phyloP scores from a whole-genome alignment of 2,888 invertebrate genomes.

The Orchesellides sinensis region DNA sequence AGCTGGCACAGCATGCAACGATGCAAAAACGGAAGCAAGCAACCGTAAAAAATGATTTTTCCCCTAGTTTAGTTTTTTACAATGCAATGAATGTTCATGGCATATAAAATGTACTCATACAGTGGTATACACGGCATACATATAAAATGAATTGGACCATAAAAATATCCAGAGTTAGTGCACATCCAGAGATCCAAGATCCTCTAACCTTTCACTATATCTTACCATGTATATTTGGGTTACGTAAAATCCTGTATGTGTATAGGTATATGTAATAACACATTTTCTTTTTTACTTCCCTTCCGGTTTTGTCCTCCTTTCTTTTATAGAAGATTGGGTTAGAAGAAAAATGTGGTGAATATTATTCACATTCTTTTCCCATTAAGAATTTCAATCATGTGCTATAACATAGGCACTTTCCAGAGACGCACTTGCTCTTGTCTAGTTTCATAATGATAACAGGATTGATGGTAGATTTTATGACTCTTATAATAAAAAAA shows the following conservation, averaged over 20 bases:
- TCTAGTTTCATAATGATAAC: conserved; percentile 25
- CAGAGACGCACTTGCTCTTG: too few species aligned
- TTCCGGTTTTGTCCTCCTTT: neutral
- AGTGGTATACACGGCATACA: neutral
- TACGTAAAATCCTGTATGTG: too few species aligned
- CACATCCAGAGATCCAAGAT: conserved; percentile 28
- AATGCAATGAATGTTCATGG: conserved; percentile 53
- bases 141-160: conserved; percentile 35
- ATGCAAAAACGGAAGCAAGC: neutral
- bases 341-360: conserved; percentile 41
- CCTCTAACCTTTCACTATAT: neutral
- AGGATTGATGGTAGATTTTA: conserved; percentile 43
- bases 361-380: conserved; percentile 53
- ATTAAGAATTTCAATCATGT: conserved; percentile 58
- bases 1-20: neutral
- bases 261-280: neutral
- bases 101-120: neutral
- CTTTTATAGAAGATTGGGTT: neutral
- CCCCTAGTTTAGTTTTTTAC: conserved; percentile 36
- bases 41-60: conserved; percentile 43
- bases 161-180: conserved; percentile 27
- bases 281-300: conserved; percentile 8
- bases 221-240: neutral
- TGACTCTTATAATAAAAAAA: conserved; percentile 39
- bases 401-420: neutral